Evolutionary conservation across 2,888 invertebrate species (phyloP), one percentile per base, ranked within the genome.

Genomic region (Blastobasis lacticolella): DNA sequence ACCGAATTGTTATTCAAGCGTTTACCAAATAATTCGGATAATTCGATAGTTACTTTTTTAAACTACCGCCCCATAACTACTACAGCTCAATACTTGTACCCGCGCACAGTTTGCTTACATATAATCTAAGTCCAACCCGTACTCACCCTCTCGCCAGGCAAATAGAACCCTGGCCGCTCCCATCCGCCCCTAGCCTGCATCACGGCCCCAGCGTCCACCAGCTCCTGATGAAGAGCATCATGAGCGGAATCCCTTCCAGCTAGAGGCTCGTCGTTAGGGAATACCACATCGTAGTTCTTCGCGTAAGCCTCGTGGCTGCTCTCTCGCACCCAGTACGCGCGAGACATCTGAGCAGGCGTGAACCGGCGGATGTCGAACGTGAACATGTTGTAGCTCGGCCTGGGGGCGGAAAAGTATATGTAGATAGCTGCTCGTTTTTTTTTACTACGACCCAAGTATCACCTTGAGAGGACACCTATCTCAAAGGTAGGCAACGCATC

Each of bases 301-400:
- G 92, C 95, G 70, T 97, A 97, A n/a, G 95, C 92, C 75, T 97
- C 97, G 72, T 97, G 96, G 53, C 94, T 94, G 60, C 95, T 91
- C 73, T 96, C 95, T 38, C 90, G 90, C 40, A 93, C 90, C 97
- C 97, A 97, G 45, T 92, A 88, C 5, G 87, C 82, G 60, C 95
- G 92, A 0, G 90, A 89, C 59, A 92, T 90, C 71, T 96, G 94
- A 0, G 90, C 90, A 1, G 91, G 90, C 0, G 94, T 93, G 77
- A 96, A 97, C 56, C 96, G 92, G 62, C 95, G 91, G 56, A 97
- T 92, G 75, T 97, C 97, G 73, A 94, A 96, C 23, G 91, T 89
- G 70, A 94, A 95, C 95, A 97, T 95, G 63, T 96, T 94, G 65
- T 94, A 89, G 52, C 93, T 91, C 0, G 97, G 97, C 55, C 95